Conservation (phyloP, 1,140 invertebrate genomes). For the Periplaneta americana region DNA sequence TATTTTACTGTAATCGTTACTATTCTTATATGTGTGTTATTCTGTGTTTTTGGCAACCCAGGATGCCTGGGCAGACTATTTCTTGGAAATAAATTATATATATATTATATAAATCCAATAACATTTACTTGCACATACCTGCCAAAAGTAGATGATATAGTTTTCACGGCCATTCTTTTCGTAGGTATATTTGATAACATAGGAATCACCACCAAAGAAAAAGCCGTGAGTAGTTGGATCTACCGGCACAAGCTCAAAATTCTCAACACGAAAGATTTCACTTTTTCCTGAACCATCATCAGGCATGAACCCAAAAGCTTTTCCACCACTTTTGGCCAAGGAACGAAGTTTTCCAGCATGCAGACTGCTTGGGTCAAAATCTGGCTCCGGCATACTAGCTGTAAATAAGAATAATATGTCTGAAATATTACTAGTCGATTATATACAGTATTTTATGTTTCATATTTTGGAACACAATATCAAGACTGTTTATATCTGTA, state of each 20-base stretch:
- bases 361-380: constrained; percentile 29
- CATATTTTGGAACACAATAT: too few relatives aligned
- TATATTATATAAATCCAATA: too few relatives aligned
- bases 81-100: too few relatives aligned
- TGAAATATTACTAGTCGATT: too few relatives aligned
- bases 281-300: constrained; percentile 57
- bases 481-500: too few relatives aligned
- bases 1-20: too few relatives aligned
- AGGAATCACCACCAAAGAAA: constrained; percentile 73
- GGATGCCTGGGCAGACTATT: too few relatives aligned
- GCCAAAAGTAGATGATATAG: constrained; percentile 70
- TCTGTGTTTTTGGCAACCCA: too few relatives aligned
- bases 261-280: constrained; percentile 46
- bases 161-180: constrained; percentile 42
- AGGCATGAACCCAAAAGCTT: constrained; percentile 64
- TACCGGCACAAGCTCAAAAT: constrained; percentile 51
- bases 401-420: constrained; percentile 5
- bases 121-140: constrained; percentile 41
- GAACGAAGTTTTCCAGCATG: constrained; percentile 31
- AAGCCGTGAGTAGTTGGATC: constrained; percentile 50
- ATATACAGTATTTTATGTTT: too few relatives aligned
- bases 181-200: constrained; percentile 69
- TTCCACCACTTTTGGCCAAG: constrained; percentile 38
- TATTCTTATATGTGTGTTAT: too few relatives aligned
- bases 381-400: constrained; percentile 24